These are phyloP conservation scores for Cochlearius cochlearius DNA, from an alignment of 2,113 vertebrate genomes.

Conservation along the genomic window DNA sequence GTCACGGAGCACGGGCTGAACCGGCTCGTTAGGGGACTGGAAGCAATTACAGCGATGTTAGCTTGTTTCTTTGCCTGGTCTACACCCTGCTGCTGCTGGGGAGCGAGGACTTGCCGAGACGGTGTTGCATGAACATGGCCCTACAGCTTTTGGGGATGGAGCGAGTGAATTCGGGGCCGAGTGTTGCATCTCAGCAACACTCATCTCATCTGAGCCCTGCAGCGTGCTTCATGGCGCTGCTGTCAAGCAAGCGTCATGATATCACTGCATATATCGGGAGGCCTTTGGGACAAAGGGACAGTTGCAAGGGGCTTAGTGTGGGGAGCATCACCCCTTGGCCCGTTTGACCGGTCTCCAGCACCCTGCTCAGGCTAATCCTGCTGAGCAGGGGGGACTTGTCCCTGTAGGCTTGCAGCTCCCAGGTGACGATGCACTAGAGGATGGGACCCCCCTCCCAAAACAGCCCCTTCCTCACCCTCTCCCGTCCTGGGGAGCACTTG, in stretches of 20 bases:
- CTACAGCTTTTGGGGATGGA: not conserved
- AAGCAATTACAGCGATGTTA: accelerated
- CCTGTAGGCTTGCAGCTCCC: not conserved
- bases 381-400: not conserved
- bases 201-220: too few relatives aligned
- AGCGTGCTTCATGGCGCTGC: not conserved
- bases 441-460: not conserved
- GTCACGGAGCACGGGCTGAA: not conserved
- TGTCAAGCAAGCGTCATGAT: not conserved
- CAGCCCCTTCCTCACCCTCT: not conserved
- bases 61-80: not conserved
- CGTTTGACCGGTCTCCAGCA: too few relatives aligned
- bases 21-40: not conserved
- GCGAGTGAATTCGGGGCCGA: accelerated
- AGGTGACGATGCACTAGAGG: not conserved
- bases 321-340: too few relatives aligned
- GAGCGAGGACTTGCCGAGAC: not conserved
- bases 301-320: too few relatives aligned
- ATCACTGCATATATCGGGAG: not conserved
- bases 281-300: not conserved
- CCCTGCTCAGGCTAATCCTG: not conserved
- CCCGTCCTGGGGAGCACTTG: not conserved
- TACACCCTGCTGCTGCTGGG: not conserved
- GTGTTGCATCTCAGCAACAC: too few relatives aligned
- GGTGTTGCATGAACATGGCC: accelerated